phyloP scores from a whole-genome alignment of 2,113 vertebrate species.

The Rhegmatorhina hoffmannsi region DNA sequence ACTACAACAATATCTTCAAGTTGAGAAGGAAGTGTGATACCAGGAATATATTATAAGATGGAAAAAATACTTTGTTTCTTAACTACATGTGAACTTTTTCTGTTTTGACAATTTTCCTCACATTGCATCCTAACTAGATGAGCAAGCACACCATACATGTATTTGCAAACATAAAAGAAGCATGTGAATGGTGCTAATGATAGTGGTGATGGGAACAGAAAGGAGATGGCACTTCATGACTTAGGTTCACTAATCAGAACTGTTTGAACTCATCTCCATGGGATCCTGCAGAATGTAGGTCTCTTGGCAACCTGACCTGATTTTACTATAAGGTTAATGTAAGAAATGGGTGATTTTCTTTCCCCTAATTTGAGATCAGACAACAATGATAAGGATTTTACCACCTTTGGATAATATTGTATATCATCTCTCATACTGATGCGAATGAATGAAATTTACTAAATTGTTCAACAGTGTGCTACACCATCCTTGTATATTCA shows the following conservation, averaged over 20 bases:
- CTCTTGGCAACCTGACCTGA: neutral
- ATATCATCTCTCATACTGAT: neutral
- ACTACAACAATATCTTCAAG: neutral
- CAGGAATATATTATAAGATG: neutral
- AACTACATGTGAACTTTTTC: neutral
- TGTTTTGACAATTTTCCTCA: conserved; percentile 1
- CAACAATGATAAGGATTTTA: neutral
- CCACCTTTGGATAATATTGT: neutral
- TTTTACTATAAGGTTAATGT: neutral
- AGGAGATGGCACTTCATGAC: neutral
- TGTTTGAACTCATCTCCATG: neutral
- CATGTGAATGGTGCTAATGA: neutral
- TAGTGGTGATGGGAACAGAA: neutral
- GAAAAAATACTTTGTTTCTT: neutral
- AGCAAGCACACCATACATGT: neutral
- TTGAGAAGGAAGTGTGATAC: neutral
- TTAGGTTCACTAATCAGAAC: neutral
- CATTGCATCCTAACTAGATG: neutral
- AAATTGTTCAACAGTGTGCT: neutral
- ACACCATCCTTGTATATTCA: neutral
- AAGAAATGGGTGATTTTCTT: neutral
- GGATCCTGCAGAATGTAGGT: neutral
- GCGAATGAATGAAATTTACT: neutral
- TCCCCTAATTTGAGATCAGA: neutral
- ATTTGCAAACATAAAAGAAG: neutral